Conservation (phyloP, 2,797 vertebrate genomes). For the Melanotaenia parkinsoni region DNA sequence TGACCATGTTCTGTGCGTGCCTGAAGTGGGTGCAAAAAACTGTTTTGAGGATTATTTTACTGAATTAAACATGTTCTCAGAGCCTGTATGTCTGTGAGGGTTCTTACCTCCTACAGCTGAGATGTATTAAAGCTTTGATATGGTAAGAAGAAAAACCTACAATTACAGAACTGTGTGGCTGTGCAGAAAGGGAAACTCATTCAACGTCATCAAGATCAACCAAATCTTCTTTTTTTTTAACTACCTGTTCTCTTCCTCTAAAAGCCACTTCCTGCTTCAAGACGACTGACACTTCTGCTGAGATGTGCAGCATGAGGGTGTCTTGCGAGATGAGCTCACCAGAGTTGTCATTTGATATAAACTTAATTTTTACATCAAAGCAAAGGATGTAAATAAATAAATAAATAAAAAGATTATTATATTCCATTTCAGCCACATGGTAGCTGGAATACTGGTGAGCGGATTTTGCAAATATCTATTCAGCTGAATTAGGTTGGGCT, state of each 20-base stretch:
- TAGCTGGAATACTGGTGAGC: background rate
- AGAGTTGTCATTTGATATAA: background rate
- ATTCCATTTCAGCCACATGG: background rate
- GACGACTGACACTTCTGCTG: slow-evolving; percentile 43
- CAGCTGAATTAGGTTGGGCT: background rate
- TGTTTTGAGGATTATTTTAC: background rate
- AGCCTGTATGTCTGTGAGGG: background rate
- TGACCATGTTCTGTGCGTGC: background rate
- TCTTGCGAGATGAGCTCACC: slow-evolving; percentile 49
- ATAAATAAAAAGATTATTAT: background rate
- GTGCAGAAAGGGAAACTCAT: background rate
- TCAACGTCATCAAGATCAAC: slow-evolving; percentile 2
- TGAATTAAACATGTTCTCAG: background rate
- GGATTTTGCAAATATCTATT: background rate
- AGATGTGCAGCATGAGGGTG: slow-evolving; percentile 39
- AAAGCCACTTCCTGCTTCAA: slow-evolving; percentile 75
- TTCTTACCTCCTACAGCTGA: background rate
- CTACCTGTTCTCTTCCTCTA: slow-evolving; percentile 26
- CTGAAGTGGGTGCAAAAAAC: background rate
- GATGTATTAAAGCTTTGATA: background rate
- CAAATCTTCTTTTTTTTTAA: slow-evolving; percentile 16
- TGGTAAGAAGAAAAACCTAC: background rate
- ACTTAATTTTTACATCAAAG: background rate
- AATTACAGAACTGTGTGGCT: background rate
- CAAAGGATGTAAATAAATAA: slow-evolving; percentile 4